These are phyloP conservation scores for Brenthis daphne DNA, from an alignment of 2,888 invertebrate species.

Conservation along the genomic window DNA sequence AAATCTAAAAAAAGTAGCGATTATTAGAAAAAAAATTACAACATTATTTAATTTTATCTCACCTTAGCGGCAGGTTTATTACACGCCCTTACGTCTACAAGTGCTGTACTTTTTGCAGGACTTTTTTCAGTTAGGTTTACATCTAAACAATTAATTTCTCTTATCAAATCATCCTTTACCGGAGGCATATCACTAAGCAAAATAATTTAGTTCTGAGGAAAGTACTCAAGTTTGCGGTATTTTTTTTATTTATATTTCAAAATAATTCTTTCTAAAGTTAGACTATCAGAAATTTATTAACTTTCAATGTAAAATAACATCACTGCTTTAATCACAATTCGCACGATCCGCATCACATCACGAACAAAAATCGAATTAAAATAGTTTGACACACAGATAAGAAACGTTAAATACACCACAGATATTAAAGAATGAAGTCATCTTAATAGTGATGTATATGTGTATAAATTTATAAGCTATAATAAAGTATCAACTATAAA, in stretches of 20 bases:
- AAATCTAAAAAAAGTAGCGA: too few species aligned
- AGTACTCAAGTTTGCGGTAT: neutral
- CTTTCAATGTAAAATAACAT: conserved; percentile 23
- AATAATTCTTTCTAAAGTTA: conserved; percentile 1
- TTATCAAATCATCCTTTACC: conserved; percentile 76
- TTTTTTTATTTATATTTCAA: conserved; percentile 1
- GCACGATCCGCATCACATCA: conserved; percentile 34
- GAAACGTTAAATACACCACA: neutral
- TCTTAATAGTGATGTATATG: too few species aligned
- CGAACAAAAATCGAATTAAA: conserved; percentile 34
- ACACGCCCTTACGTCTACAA: conserved; percentile 86
- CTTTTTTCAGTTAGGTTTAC: conserved; percentile 76
- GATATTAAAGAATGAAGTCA: neutral
- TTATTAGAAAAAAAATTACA: neutral
- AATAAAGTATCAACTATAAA: too few species aligned
- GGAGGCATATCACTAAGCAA: conserved; percentile 75
- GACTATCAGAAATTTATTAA: conserved; percentile 2
- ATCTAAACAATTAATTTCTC: conserved; percentile 75
- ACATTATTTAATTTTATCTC: conserved; percentile 47
- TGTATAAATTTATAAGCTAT: too few species aligned
- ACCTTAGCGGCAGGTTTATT: conserved; percentile 86
- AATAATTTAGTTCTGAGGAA: conserved; percentile 26
- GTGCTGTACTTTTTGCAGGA: conserved; percentile 73
- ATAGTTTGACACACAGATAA: conserved; percentile 18
- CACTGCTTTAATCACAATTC: conserved; percentile 27